Evolutionary conservation across 1,140 invertebrate genomes (phyloP).

Genomic region (Zaprionus kolodkinae): DNA sequence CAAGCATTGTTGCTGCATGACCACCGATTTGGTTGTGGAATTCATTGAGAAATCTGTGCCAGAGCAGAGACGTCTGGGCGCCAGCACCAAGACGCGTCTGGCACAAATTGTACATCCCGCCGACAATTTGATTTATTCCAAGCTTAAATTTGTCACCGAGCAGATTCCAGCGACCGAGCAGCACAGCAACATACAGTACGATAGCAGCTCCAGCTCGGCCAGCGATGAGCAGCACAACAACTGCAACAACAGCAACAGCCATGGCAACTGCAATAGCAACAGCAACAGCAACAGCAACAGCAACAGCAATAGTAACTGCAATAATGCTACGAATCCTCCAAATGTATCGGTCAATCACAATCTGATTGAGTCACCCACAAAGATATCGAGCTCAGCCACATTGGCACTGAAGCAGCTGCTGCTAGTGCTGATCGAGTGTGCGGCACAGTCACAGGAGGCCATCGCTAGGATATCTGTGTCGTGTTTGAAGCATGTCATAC

Average conservation of each 20-base stretch:
- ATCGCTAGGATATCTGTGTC: constrained; percentile 96
- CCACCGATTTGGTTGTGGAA: constrained; percentile 95
- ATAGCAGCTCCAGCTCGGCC: constrained; percentile 67
- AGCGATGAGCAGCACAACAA: constrained; percentile 54
- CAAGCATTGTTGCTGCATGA: constrained; percentile 96
- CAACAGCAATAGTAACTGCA: background rate
- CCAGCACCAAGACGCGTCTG: constrained; percentile 67
- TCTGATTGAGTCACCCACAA: constrained; percentile 74
- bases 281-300: background rate
- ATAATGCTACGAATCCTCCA: background rate
- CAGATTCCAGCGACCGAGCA: constrained; percentile 44
- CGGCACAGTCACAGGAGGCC: constrained; percentile 94
- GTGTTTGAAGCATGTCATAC: constrained; percentile 94
- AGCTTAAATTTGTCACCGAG: constrained; percentile 79
- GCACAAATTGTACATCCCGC: constrained; percentile 78
- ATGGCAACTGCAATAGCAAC: background rate
- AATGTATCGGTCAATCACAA: constrained; percentile 53
- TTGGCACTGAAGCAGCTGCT: constrained; percentile 94
- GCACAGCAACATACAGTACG: constrained; percentile 28
- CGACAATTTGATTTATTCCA: constrained; percentile 79
- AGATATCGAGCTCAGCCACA: constrained; percentile 86
- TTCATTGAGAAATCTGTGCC: constrained; percentile 85
- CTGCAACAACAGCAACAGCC: background rate
- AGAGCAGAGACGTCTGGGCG: constrained; percentile 59
- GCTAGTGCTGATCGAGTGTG: constrained; percentile 94